Evolutionary conservation across 2,797 vertebrate genomes (phyloP), one percentile per base, ranked within the genome.

Genomic region (Helostoma temminkii): DNA sequence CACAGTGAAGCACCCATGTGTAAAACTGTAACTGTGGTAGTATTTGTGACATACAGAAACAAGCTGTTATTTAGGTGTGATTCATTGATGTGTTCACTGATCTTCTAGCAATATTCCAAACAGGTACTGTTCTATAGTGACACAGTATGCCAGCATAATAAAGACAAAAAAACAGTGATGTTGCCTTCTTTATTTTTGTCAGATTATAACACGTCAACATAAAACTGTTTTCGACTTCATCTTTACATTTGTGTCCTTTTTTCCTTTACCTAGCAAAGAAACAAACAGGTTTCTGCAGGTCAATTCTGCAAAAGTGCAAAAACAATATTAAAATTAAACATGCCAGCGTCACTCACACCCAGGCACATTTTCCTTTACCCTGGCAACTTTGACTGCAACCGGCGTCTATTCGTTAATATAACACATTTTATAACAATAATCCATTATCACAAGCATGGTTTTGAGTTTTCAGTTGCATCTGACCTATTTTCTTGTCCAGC

Each of bases 71-170:
- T 55, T 65, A n/a, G 22, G 5, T 37, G 18, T 48, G 50, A 68
- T 12, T 49, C 14, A 19, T 47, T 5, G 18, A 48, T 64, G 48
- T 54, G 48, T 80, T 74, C 54, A 70, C 19, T 57, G 25, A 70
- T 39, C 25, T 24, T 61, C 1, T 61, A 50, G 37, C 9, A 37
- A 15, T 52, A 37, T 78, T 71, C 67, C 14, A 71, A 65, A 87
- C 79, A 83, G 30, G 63, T 80, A 24, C 66, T 67, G 42, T 55
- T 19, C 65, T 57, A 6, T 26, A 24, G n/a, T 26, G 19, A 6
- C 22, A 12, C 61, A 66, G 57, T 54, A 62, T 63, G 58, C 28
- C 58, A 45, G 11, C 12, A 73, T 21, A 88, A 88, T 85, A 88
- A 89, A 86, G 45, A 75, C 6, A 22, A 47, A 16, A 73, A 80